Base-by-base conservation (phyloP, 1,140 invertebrate genomes). In the Drosophila pseudoobscura region DNA sequence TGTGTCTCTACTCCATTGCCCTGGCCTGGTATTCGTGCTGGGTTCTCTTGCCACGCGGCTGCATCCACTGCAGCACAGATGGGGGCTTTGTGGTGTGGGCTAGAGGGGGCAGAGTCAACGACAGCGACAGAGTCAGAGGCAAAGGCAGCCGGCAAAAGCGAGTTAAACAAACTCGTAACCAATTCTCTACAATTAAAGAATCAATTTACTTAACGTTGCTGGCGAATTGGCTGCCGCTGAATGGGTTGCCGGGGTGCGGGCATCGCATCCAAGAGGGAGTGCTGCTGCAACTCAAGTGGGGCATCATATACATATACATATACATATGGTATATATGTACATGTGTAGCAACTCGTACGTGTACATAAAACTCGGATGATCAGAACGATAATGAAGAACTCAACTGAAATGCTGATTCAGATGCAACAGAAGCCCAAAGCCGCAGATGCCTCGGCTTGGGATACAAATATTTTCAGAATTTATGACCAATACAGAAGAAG, bases 161-260 rank as follows among this genome's bases (percentile, higher is more conserved):
- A 87, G 83, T 88, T 88, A 87, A 88, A 63, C 78, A 51, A 87
- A 87, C 82, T 87, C 78, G 82, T 88, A 87, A 87, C 82, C 82
- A 87, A 87, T 87, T 87, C 83, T 84, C 78, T 53, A 83, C 83
- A 87, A 87, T 87, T 87, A 87, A 88, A 87, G 83, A 87, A 87
- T 87, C 83, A 87, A 87, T 87, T 87, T 87, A 87, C 83, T 83
- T 76, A 87, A 78, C 79, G 70, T 87, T 60, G 83, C 83, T 79
- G 83, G 83, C 83, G 83, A 89, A 87, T 87, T 82, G 82, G 49
- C 53, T 59, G 54, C 54, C 49, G 69, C 63, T 61, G 58, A 70
- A 70, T 70, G 66, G 69, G 66, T 69, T 70, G 66, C 69, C 66
- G 15, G 46, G 55, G 46, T 75, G 64, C 71, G 45, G 78, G 63